phyloP scores from a whole-genome alignment of 2,113 vertebrate genomes.

The Pygoscelis adeliae region DNA sequence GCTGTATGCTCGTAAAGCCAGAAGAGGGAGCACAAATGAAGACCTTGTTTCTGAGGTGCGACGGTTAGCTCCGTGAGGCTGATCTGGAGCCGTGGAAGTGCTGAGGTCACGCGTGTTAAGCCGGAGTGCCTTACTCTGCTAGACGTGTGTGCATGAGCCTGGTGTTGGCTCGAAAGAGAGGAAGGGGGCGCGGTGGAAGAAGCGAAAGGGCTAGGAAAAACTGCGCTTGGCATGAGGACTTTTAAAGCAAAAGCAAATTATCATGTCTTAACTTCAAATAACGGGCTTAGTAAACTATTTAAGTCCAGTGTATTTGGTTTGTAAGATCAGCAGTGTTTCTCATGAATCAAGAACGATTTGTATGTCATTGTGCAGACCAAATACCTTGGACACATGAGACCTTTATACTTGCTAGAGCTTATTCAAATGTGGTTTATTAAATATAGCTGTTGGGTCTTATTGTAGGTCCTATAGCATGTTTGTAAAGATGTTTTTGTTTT shows the following conservation, averaged over 20 bases:
- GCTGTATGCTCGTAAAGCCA: not conserved
- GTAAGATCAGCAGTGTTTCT: not conserved
- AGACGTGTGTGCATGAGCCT: accelerated
- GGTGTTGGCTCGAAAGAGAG: not conserved
- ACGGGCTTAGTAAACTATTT: not conserved
- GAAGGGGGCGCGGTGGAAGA: not conserved
- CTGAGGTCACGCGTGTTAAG: not conserved
- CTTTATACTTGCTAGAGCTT: not conserved
- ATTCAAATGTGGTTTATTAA: not conserved
- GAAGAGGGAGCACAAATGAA: conserved; percentile 45
- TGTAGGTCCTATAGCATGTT: not conserved
- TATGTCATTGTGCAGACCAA: not conserved
- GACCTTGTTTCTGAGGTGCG: not conserved
- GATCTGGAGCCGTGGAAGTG: not conserved
- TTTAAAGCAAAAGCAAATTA: not conserved
- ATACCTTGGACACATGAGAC: not conserved
- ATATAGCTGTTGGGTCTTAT: not conserved
- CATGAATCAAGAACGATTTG: not conserved
- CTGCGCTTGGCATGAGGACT: not conserved
- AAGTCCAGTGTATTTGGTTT: not conserved
- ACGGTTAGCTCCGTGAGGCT: not conserved
- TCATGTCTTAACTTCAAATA: not conserved
- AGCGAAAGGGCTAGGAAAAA: not conserved
- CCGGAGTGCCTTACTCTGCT: not conserved
- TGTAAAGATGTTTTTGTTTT: not conserved